These are phyloP conservation scores for Centrocercus urophasianus DNA, from an alignment of 2,113 vertebrate genomes.

Conservation along the genomic window DNA sequence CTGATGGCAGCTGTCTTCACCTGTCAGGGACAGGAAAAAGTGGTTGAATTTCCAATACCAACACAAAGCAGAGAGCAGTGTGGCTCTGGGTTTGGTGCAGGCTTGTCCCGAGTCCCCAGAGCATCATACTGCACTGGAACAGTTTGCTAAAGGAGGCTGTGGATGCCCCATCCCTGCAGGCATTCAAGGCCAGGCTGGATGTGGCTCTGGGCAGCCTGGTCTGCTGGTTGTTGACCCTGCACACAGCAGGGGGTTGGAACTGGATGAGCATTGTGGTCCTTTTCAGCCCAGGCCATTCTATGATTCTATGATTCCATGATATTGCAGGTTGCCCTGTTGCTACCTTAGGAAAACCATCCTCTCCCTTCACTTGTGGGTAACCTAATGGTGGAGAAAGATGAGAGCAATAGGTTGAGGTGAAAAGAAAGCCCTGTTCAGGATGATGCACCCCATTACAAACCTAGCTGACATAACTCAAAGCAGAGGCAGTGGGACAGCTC, in stretches of 20 bases:
- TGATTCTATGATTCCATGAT: too few species aligned
- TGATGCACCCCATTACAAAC: neutral
- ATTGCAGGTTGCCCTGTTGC: neutral
- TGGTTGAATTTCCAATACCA: neutral
- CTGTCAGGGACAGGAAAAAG: neutral
- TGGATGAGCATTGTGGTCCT: too few species aligned
- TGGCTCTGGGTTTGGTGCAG: neutral
- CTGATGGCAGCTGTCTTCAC: constrained; percentile 27
- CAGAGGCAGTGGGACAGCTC: neutral
- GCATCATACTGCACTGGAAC: neutral
- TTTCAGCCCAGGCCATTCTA: too few species aligned
- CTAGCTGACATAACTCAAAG: neutral
- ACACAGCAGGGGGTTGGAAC: too few species aligned
- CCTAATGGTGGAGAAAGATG: neutral
- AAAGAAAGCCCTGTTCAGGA: neutral
- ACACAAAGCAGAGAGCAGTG: fast-evolving
- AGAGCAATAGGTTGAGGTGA: neutral
- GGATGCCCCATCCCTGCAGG: too few species aligned
- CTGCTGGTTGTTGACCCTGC: too few species aligned
- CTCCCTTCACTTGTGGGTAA: neutral
- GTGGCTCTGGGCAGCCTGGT: too few species aligned
- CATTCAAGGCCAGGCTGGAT: too few species aligned
- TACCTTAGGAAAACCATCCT: neutral
- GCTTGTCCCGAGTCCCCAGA: neutral
- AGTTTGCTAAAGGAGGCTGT: too few species aligned